Evolutionary conservation across 2,797 vertebrate genomes (phyloP).

Genomic region (Lepilemur septentrionalis): DNA sequence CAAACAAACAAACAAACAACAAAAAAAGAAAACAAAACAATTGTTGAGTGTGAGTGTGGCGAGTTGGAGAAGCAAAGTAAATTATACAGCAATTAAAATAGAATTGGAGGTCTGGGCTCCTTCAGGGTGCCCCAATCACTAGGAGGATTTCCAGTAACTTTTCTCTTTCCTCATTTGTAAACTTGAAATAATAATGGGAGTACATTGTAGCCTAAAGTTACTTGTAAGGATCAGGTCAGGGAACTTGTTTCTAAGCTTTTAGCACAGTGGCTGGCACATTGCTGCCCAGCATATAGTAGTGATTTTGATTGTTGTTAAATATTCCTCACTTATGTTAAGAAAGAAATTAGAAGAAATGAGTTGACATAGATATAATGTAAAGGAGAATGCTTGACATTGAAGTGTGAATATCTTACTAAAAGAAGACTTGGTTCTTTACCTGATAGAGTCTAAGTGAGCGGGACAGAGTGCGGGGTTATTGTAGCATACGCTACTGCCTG

Average conservation of each 20-base stretch:
- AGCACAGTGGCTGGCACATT: not conserved
- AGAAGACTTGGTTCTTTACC: not conserved
- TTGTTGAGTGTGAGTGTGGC: not conserved
- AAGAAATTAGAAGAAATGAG: not conserved
- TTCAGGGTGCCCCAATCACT: not conserved
- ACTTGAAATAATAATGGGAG: not conserved
- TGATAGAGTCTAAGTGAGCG: not conserved
- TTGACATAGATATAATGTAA: not conserved
- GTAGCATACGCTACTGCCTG: not conserved
- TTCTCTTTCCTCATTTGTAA: not conserved
- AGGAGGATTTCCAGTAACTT: not conserved
- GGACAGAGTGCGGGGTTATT: rapidly evolving
- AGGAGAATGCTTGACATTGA: not conserved
- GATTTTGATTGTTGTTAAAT: not conserved
- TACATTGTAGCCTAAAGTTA: not conserved
- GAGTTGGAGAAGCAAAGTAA: not conserved
- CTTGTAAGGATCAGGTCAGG: not conserved
- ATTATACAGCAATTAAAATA: not conserved
- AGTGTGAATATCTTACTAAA: not conserved
- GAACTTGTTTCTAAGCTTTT: not conserved
- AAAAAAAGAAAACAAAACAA: not conserved
- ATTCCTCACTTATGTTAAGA: not conserved
- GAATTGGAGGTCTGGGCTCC: not conserved
- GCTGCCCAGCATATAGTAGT: not conserved
- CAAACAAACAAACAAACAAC: no score